Conservation (phyloP, 2,113 vertebrate genomes). For the Saccopteryx leptura region DNA sequence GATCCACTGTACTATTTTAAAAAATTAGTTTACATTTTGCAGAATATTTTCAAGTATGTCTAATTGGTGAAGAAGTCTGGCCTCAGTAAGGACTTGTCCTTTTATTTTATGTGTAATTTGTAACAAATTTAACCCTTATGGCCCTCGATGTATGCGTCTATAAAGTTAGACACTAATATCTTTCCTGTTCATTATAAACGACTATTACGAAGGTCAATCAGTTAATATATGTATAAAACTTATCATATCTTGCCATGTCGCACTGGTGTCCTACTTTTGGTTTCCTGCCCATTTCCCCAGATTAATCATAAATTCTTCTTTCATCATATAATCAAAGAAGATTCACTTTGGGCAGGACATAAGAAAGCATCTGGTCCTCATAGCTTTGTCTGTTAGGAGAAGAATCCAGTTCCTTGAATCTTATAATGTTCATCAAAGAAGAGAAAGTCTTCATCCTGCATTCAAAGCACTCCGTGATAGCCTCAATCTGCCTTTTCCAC, state of each 20-base stretch:
- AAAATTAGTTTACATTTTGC: not conserved
- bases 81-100: not conserved
- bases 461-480: not conserved
- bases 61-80: not conserved
- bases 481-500: not conserved
- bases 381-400: not conserved
- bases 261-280: not conserved
- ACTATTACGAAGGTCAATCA: not conserved
- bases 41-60: not conserved
- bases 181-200: not conserved
- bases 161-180: slow-evolving; percentile 23
- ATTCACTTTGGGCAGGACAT: not conserved
- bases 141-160: not conserved
- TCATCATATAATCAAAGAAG: not conserved
- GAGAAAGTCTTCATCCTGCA: not conserved
- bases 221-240: not conserved
- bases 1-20: not conserved
- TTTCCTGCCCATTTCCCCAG: slow-evolving; percentile 37
- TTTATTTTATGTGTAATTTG: not conserved
- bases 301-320: slow-evolving; percentile 34
- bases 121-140: slow-evolving; percentile 2
- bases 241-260: not conserved
- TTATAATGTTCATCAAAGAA: not conserved
- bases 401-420: not conserved
- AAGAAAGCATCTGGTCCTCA: not conserved